phyloP scores from a whole-genome alignment of 2,797 vertebrate species.

The Macroramphosus scolopax region DNA sequence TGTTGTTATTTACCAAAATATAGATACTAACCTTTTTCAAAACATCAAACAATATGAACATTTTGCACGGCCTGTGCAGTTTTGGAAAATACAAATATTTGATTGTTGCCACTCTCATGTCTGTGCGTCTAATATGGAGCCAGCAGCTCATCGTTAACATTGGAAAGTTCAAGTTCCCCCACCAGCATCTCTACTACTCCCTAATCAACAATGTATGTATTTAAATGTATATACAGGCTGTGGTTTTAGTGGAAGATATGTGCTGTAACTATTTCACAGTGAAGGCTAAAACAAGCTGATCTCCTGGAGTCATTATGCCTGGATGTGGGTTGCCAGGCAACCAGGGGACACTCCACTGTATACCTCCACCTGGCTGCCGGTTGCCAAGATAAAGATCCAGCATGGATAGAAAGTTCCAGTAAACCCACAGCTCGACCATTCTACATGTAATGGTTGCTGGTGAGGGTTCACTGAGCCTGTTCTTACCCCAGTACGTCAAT shows the following conservation, averaged over 20 bases:
- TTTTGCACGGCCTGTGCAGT: not conserved
- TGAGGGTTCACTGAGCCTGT: too few relatives aligned
- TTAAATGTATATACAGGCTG: too few relatives aligned
- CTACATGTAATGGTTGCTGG: too few relatives aligned
- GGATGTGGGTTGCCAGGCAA: not conserved
- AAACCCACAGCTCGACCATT: not conserved
- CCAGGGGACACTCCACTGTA: not conserved
- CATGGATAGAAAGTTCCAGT: not conserved
- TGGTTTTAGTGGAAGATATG: not conserved
- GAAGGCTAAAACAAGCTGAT: not conserved
- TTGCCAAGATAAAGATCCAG: not conserved
- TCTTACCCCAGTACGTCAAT: too few relatives aligned
- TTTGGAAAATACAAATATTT: not conserved
- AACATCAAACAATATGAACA: not conserved
- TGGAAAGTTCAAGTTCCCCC: too few relatives aligned
- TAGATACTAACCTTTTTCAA: not conserved
- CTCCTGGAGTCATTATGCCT: not conserved
- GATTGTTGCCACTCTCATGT: not conserved
- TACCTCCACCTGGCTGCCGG: not conserved
- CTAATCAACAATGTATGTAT: too few relatives aligned
- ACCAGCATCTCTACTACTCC: too few relatives aligned
- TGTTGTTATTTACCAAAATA: too few relatives aligned
- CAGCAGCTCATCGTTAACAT: not conserved
- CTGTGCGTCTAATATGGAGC: not conserved
- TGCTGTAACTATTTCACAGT: not conserved